Percentiles rank a stretch among this genome's conserved stretches.
These are phyloP conservation scores for Drosophila subquinaria DNA, from an alignment of 2,888 invertebrate species.

Conservation along the genomic window DNA sequence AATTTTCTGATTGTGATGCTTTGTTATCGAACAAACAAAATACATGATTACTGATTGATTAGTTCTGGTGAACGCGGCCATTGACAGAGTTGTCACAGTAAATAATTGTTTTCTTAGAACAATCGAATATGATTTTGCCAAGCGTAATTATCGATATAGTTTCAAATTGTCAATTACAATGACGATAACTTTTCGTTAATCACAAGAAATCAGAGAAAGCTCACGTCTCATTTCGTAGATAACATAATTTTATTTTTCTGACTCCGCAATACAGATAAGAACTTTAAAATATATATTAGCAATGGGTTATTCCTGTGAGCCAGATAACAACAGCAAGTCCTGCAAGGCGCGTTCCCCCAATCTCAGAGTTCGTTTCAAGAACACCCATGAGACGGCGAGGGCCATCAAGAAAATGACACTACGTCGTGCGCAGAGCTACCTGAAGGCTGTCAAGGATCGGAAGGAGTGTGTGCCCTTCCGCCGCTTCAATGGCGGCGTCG, in stretches of 20 bases:
- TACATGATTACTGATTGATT: too few species aligned
- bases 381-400: slow-evolving; percentile 99
- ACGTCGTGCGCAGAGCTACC: slow-evolving; percentile 95
- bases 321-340: slow-evolving; percentile 98
- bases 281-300: slow-evolving; percentile 36
- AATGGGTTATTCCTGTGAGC: slow-evolving; percentile 98
- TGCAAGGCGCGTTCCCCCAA: slow-evolving; percentile 99
- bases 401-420: slow-evolving; percentile 97
- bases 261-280: too few species aligned
- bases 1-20: too few species aligned
- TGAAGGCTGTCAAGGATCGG: slow-evolving; percentile 97
- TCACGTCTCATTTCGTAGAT: not conserved
- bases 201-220: not conserved
- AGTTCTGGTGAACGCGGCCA: too few species aligned
- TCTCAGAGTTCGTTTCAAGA: slow-evolving; percentile 99
- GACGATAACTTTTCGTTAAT: not conserved
- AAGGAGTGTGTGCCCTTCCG: slow-evolving; percentile 99
- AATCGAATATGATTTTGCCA: too few species aligned
- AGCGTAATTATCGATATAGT: too few species aligned
- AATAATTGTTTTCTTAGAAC: too few species aligned
- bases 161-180: too few species aligned
- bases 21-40: too few species aligned
- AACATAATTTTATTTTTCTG: not conserved
- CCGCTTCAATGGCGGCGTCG: slow-evolving; percentile 97
- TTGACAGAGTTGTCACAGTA: not conserved